Conservation (phyloP, 2,797 vertebrate species). For the Gallinago solitaria region DNA sequence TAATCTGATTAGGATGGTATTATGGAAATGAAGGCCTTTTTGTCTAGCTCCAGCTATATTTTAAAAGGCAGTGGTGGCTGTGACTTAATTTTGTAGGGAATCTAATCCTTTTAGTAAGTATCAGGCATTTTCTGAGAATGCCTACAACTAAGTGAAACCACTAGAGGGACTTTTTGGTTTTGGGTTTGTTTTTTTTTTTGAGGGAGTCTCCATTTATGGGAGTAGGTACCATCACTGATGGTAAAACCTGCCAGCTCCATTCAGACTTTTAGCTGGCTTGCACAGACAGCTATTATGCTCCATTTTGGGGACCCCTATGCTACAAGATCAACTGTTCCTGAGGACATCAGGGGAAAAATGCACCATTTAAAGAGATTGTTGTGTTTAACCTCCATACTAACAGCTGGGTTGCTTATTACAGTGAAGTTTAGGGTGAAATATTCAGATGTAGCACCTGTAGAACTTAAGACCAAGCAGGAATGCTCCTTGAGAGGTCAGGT, state of each 20-base stretch:
- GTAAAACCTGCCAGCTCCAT: background rate
- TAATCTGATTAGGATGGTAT: background rate
- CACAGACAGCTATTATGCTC: background rate
- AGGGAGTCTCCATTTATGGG: background rate
- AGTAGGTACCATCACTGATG: background rate
- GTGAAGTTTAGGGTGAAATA: background rate
- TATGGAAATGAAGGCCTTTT: background rate
- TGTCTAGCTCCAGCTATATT: background rate
- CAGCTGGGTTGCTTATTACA: background rate
- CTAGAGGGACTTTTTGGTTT: background rate
- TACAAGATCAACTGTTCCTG: background rate
- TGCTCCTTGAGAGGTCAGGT: background rate
- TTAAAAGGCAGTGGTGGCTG: background rate
- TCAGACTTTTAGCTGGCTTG: background rate
- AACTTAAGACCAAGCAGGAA: background rate
- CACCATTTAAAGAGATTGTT: background rate
- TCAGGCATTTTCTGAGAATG: background rate
- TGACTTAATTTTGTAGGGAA: background rate
- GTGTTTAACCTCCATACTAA: background rate
- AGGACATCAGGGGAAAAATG: background rate
- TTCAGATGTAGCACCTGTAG: background rate
- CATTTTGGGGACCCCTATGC: background rate
- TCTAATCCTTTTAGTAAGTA: background rate
- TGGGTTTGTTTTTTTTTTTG: background rate
- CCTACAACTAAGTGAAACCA: background rate